Evolutionary conservation across 1,140 invertebrate genomes (phyloP), one percentile per base, ranked within the genome.

Genomic region (Eulimnadia texana): DNA sequence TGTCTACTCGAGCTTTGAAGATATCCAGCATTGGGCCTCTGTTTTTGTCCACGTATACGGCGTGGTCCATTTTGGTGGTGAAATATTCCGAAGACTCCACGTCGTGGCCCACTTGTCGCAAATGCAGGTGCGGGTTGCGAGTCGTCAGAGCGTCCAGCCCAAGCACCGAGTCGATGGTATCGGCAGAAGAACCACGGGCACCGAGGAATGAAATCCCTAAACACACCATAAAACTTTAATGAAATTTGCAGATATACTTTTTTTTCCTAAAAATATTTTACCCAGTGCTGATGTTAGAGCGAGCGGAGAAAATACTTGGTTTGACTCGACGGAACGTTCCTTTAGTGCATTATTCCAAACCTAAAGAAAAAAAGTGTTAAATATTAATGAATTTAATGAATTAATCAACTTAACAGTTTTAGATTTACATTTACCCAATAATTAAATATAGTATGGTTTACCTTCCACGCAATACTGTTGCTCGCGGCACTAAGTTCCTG

Each of bases 391-490:
- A 6, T 9, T 9, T 42, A 42, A 9, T 42, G 33, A 42, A 42
- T 16, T 16, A 42, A 42, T 16, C 16, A 6, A 42, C 16, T 42
- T 42, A 42, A 16, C 33, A 42, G 16, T 6, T 16, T 9, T 16
- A 42, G 6, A 42, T 9, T 9, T 42, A 42, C 16, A 42, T 42
- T 9, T 42, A 42, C 16, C 16, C 6, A 42, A 9, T 42, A 9
- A 42, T 42, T 42, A 42, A 42, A 9, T 42, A 27, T 24, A 19
- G 25, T 27, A 25, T n/a, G n/a, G n/a, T n/a, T n/a, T n/a, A 58
- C 55, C 55, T 58, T 50, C 60, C 60, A 61, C 0, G 60, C 51
- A 2, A 61, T 42, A n/a, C 53, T 28, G 53, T 61, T 61, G n/a
- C 50, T 54, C 19, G 60, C 24, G 20, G 20, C 27, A 20, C 50